phyloP scores from a whole-genome alignment of 2,113 vertebrate genomes.

The Amphiprion percula region DNA sequence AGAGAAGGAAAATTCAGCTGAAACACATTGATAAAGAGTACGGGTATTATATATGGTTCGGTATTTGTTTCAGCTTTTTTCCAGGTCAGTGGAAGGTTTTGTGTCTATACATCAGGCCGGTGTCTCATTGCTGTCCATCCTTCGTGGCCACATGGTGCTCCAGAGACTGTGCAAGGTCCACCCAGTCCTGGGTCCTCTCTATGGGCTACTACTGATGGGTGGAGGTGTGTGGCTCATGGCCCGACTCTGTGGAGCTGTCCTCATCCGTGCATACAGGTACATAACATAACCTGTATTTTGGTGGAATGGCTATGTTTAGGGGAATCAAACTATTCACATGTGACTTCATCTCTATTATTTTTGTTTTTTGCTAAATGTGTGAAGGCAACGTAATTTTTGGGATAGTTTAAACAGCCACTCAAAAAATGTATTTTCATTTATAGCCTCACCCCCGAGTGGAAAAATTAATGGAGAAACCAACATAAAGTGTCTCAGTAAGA shows the following conservation, averaged over 20 bases:
- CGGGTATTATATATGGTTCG: not conserved
- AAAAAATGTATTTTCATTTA: too few species aligned
- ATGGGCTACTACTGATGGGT: constrained; percentile 68
- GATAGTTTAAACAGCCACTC: too few species aligned
- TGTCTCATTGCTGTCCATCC: constrained; percentile 67
- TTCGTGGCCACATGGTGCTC: constrained; percentile 64
- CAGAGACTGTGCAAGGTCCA: constrained; percentile 65
- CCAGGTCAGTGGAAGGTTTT: constrained; percentile 78
- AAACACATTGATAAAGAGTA: not conserved
- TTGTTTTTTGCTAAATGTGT: too few species aligned
- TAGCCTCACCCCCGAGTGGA: too few species aligned
- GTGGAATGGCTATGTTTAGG: too few species aligned
- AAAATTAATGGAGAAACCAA: too few species aligned
- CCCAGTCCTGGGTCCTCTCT: constrained; percentile 75
- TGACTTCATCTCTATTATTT: too few species aligned
- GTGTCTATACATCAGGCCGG: constrained; percentile 51
- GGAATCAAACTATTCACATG: too few species aligned
- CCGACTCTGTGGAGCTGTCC: constrained; percentile 76
- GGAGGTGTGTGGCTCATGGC: constrained; percentile 74
- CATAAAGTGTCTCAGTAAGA: too few species aligned
- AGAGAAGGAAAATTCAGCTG: not conserved
- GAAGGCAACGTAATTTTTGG: too few species aligned
- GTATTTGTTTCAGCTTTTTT: constrained; percentile 80
- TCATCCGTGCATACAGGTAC: constrained; percentile 78
- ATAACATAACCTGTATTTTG: not conserved